Evolutionary conservation across 1,140 invertebrate species (phyloP).

Genomic region (Magallana angulata): DNA sequence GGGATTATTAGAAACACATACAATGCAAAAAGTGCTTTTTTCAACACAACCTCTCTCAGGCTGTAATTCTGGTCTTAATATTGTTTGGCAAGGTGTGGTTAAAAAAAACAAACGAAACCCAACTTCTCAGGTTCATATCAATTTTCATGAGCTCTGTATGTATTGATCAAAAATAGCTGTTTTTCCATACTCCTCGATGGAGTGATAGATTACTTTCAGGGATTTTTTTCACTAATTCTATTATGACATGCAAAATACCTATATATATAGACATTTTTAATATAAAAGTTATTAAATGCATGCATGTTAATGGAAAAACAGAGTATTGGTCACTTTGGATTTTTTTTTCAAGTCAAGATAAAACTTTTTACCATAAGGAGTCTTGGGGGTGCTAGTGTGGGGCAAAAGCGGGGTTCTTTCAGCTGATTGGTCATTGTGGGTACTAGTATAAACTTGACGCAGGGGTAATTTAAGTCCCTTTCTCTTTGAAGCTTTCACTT

Average conservation of each 20-base stretch:
- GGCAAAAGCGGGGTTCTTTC: not conserved
- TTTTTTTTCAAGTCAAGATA: too few species aligned
- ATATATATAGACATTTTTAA: too few species aligned
- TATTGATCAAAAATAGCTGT: too few species aligned
- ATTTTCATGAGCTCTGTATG: too few species aligned
- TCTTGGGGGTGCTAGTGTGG: not conserved
- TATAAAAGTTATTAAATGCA: too few species aligned
- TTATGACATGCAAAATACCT: too few species aligned
- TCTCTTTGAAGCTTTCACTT: constrained; percentile 41
- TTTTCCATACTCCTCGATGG: not conserved
- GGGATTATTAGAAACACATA: too few species aligned
- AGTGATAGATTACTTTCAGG: not conserved
- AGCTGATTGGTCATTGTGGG: constrained; percentile 1
- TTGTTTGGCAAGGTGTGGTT: not conserved
- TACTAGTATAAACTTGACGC: not conserved
- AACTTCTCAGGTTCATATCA: too few species aligned
- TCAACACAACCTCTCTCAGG: not conserved
- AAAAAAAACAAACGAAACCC: too few species aligned
- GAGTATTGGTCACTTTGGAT: too few species aligned
- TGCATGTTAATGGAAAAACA: too few species aligned
- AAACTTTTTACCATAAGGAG: not conserved
- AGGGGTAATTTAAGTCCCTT: constrained; percentile 38
- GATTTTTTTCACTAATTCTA: not conserved
- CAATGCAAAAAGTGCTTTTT: too few species aligned
- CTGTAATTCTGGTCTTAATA: not conserved